phyloP scores from a whole-genome alignment of 2,113 vertebrate species.

The Todiramphus saurophagus region DNA sequence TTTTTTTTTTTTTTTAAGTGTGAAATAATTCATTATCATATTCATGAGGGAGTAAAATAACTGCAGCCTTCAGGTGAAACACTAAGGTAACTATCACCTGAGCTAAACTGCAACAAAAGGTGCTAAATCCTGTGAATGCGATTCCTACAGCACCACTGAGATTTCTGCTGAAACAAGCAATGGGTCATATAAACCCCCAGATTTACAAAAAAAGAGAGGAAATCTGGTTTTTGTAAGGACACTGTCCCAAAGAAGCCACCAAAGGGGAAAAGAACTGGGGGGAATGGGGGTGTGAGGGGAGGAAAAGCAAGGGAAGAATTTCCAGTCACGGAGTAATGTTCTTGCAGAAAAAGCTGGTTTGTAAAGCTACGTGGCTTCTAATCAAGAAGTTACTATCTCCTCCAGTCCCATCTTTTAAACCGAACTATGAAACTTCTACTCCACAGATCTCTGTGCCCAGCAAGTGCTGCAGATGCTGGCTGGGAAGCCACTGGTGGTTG shows the following conservation, averaged over 20 bases:
- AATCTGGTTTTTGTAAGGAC: background rate
- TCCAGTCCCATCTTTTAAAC: background rate
- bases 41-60: slow-evolving; percentile 43
- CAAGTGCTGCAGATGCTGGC: background rate
- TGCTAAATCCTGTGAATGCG: background rate
- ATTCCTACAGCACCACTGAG: background rate
- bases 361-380: background rate
- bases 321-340: background rate
- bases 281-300: too few species aligned
- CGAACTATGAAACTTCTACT: background rate
- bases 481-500: background rate
- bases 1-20: background rate
- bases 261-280: background rate
- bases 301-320: background rate
- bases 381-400: background rate
- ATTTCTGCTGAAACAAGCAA: background rate
- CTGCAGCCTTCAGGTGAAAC: slow-evolving; percentile 38
- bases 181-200: background rate
- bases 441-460: background rate
- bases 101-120: background rate
- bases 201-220: background rate
- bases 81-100: background rate
- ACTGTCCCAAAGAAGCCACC: background rate
- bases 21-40: slow-evolving; percentile 63
- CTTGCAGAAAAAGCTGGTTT: background rate